These are phyloP conservation scores for Diadumene lineata DNA, from an alignment of 92 coral and sea anemone species.

Conservation along the genomic window DNA sequence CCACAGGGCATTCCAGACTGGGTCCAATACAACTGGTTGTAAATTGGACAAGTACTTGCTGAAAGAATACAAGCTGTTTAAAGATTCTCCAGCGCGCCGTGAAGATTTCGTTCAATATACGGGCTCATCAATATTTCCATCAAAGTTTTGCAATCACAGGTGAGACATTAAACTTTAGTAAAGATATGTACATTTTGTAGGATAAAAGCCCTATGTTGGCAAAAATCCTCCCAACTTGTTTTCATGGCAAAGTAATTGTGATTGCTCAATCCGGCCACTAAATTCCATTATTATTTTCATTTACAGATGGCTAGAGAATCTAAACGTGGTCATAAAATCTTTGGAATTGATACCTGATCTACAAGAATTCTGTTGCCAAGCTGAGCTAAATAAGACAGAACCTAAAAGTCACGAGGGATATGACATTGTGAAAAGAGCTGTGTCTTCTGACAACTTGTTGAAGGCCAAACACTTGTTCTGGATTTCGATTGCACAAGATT, in stretches of 20 bases:
- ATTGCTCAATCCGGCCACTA: too few species aligned
- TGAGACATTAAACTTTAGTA: neutral
- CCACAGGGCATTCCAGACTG: constrained; percentile 66
- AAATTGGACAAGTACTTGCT: constrained; percentile 47
- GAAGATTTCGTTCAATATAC: constrained; percentile 30
- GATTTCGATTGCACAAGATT: constrained; percentile 76
- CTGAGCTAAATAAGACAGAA: constrained; percentile 58
- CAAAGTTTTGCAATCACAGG: constrained; percentile 30
- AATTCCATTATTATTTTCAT: constrained; percentile 15
- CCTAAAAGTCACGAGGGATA: constrained; percentile 81
- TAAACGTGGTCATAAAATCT: constrained; percentile 66
- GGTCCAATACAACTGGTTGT: constrained; percentile 59
- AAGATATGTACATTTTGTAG: neutral
- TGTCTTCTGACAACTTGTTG: constrained; percentile 60
- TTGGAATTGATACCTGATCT: constrained; percentile 51
- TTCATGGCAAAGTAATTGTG: too few species aligned
- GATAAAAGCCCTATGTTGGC: neutral
- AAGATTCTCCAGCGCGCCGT: constrained; percentile 51
- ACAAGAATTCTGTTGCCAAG: constrained; percentile 66
- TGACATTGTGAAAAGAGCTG: constrained; percentile 42
- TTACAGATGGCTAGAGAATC: constrained; percentile 75
- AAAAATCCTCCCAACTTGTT: too few species aligned
- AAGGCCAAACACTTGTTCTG: constrained; percentile 79
- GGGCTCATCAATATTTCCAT: constrained; percentile 47
- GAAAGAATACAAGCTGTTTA: constrained; percentile 33